Percentiles rank a stretch among this genome's conserved stretches.
These are phyloP conservation scores for Muraenolepis orangiensis DNA, from an alignment of 2,797 vertebrate species.

Conservation along the genomic window DNA sequence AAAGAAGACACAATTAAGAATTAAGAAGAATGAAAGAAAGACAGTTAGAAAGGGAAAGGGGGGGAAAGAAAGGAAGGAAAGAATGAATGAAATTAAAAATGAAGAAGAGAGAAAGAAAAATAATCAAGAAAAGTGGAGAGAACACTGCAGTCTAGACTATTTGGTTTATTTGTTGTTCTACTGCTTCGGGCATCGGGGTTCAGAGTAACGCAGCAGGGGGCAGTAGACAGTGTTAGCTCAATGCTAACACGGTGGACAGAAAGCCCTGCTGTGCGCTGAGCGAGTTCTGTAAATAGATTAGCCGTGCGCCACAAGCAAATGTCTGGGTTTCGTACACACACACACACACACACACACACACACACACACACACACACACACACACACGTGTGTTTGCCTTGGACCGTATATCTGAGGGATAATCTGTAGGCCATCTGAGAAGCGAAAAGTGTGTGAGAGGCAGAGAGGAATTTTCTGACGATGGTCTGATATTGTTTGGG, in stretches of 20 bases:
- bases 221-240: not conserved
- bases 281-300: not conserved
- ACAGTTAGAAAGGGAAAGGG: not conserved
- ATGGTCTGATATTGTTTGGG: not conserved
- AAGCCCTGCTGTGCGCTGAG: not conserved
- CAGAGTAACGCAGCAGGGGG: not conserved
- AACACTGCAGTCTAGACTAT: not conserved
- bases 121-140: no score
- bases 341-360: no score
- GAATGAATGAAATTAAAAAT: not conserved
- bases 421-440: no score
- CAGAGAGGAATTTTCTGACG: not conserved
- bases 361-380: no score
- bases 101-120: no score
- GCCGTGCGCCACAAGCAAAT: not conserved
- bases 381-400: no score
- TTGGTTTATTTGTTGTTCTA: slow-evolving; percentile 12
- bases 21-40: not conserved
- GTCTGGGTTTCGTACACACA: not conserved
- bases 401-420: no score
- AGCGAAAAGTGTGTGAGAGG: not conserved
- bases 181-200: not conserved
- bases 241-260: not conserved
- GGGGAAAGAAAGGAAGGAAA: not conserved
- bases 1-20: not conserved